Evolutionary conservation across 2,888 invertebrate species (phyloP), one percentile per base, ranked within the genome.

Genomic region (Leptopilina syphax): DNA sequence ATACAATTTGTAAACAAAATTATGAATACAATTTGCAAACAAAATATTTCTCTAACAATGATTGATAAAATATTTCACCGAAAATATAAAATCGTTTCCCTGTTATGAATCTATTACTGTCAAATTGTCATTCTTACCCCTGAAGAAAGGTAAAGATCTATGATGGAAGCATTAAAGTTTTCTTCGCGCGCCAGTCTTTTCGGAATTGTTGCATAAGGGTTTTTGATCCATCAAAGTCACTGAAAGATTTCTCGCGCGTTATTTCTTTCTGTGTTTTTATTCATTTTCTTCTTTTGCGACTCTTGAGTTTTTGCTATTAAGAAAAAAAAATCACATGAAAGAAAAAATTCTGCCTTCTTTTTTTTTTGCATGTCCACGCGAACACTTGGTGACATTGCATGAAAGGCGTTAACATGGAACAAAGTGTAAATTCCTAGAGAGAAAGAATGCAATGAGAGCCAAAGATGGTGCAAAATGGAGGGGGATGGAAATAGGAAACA

Each of bases 371-470:
- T 57, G 54, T 73, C 73, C 50, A 70, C 1, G 44, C 34, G 12
- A 50, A 70, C 27, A 57, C 34, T 57, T 27, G 70, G 70, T 73
- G 57, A 57, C 70, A 57, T 34, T 12, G 34, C 50, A 73, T 73
- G 73, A 73, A 73, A 73, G 50, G 73, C 73, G 73, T 73, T 73
- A 57, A 73, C 50, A 50, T 34, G 73, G 73, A 73, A 73, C 73
- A 73, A 73, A 73, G 57, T 73, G 73, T 73, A 73, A 73, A 73
- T 73, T 73, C 73, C 73, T 8, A 34, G 27, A 73, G 27, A 73
- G 68, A 27, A 57, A 57, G 73, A 73, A 73, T 73, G 73, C n/a
- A 10, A 44, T 44, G 44, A 44, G 44, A 44, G 9, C 50, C 50
- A 50, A 50, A 50, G 50, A 50, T 50, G 10, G 50, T 34, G 4